Base-by-base conservation (phyloP, 2,888 invertebrate genomes). In the Xestia ashworthii region DNA sequence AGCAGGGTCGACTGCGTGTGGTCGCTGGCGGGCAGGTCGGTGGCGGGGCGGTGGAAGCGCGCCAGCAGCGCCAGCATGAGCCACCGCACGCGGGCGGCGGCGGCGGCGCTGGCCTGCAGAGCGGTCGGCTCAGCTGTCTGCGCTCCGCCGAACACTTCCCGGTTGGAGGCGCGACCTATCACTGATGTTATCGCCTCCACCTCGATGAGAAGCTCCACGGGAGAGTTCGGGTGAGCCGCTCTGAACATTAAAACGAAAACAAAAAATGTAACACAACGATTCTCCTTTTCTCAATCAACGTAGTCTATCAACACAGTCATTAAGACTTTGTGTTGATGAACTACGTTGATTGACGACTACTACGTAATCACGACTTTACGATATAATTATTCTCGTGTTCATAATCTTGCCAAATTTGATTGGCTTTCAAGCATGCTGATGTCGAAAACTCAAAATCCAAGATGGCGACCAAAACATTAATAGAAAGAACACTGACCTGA, bases 151-250 rank as follows among this genome's bases (percentile, higher is more conserved):
- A 92, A 90, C 89, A 95, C 94, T 74, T 94, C 96, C 86, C 94
- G 97, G 93, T 97, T 97, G 22, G 98, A 97, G 5, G 98, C 97
- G 82, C 98, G 97, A 0, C 98, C 97, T 81, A 98, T 97, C 41
- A 98, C 97, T 0, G 98, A 98, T 0, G 99, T 98, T 4, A 99
- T 96, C 22, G 98, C 97, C 8, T 98, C 98, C 65, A 99, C 96
- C 93, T 99, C 99, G 84, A 97, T 97, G 48, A 99, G 95, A 44
- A 98, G 97, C 0, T 98, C 97, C 3, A 97, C 90, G 1, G 98
- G 97, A 12, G 98, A 97, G 74, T 97, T 97, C 0, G 98, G 98
- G 85, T 96, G 95, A 5, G 94, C 95, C 58, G 96, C 95, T 81
- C 96, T 96, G 89, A 0, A 50, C 3, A 19, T 3, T 5, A 12